Evolutionary conservation across 2,888 invertebrate species (phyloP).

Genomic region (Norana najaformis): DNA sequence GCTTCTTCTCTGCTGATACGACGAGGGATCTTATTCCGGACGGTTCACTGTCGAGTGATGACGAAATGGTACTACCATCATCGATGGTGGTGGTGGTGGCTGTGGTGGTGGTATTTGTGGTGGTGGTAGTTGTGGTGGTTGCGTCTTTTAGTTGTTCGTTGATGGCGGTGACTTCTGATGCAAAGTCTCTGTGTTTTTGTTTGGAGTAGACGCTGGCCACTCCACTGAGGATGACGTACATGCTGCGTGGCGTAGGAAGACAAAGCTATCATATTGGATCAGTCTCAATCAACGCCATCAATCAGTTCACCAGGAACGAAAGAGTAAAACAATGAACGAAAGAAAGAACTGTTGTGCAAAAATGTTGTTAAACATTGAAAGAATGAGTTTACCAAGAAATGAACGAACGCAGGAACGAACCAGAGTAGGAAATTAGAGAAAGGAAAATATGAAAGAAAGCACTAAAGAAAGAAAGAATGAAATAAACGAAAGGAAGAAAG

Average conservation of each 20-base stretch:
- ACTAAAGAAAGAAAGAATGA: too few relatives aligned
- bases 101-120: background rate
- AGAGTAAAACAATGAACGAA: too few relatives aligned
- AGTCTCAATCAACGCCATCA: too few relatives aligned
- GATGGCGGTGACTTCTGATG: background rate
- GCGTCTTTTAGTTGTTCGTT: background rate
- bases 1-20: background rate
- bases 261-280: background rate
- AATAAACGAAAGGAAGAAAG: too few relatives aligned
- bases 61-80: background rate
- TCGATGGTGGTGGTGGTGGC: background rate
- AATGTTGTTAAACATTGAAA: too few relatives aligned
- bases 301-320: too few relatives aligned
- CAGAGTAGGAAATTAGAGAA: too few relatives aligned
- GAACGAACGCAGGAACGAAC: too few relatives aligned
- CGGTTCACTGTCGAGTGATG: background rate
- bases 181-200: background rate
- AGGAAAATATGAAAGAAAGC: too few relatives aligned
- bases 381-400: too few relatives aligned
- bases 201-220: background rate
- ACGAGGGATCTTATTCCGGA: background rate
- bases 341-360: too few relatives aligned
- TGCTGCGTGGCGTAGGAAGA: background rate
- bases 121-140: background rate
- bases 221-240: constrained; percentile 19